Percentiles rank a stretch among this genome's conserved stretches.
Conservation (phyloP, 1,140 invertebrate genomes). For the Sogatella furcifera region DNA sequence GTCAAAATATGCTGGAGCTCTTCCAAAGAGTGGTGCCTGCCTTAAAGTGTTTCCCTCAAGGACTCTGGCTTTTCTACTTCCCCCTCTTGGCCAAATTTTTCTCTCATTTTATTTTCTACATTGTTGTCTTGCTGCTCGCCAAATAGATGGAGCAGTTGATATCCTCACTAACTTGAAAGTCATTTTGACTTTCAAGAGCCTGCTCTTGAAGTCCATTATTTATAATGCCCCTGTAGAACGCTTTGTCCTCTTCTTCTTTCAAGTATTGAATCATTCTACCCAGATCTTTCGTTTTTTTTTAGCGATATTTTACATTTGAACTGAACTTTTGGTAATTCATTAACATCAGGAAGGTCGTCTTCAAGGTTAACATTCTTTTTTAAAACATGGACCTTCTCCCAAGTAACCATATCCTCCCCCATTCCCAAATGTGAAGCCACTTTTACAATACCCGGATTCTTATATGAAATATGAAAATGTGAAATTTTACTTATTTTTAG, state of each 20-base stretch:
- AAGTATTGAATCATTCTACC: slow-evolving; percentile 11
- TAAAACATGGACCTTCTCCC: slow-evolving; percentile 10
- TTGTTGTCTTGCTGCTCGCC: too few relatives aligned
- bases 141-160: too few relatives aligned
- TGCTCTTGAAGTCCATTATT: neutral
- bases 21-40: too few relatives aligned
- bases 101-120: too few relatives aligned
- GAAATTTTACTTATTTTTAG: slow-evolving; percentile 11
- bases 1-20: too few relatives aligned
- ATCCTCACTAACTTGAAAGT: too few relatives aligned
- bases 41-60: too few relatives aligned
- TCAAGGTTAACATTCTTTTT: slow-evolving; percentile 9
- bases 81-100: too few relatives aligned
- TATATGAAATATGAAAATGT: slow-evolving; percentile 10
- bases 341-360: slow-evolving; percentile 7
- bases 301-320: neutral
- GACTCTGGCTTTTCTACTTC: too few relatives aligned
- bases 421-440: neutral
- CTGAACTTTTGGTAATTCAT: slow-evolving; percentile 7
- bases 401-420: slow-evolving; percentile 1
- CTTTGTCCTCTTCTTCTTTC: slow-evolving; percentile 6
- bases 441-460: slow-evolving; percentile 8
- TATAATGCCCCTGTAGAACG: slow-evolving; percentile 9
- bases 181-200: neutral
- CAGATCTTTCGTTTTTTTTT: slow-evolving; percentile 8